A percentile compares a stretch with the other conserved stretches of the same genome.
These are phyloP conservation scores for Premnoplex brunnescens DNA, from an alignment of 2,797 vertebrate genomes.

Conservation along the genomic window DNA sequence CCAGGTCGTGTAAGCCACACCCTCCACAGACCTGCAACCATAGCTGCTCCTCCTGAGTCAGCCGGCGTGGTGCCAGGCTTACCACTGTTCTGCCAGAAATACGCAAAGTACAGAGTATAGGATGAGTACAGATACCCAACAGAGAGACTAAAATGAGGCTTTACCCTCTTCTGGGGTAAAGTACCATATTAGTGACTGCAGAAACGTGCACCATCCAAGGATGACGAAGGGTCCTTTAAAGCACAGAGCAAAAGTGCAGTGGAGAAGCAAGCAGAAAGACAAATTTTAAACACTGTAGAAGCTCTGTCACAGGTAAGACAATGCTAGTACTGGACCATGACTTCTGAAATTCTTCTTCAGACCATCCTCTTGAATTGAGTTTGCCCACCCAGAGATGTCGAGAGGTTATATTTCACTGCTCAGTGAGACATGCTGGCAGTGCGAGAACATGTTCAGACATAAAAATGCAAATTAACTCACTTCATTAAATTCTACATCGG, in stretches of 20 bases:
- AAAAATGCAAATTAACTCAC: not conserved
- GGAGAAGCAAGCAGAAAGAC: not conserved
- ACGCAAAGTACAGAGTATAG: not conserved
- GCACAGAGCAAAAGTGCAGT: not conserved
- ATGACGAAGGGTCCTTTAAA: not conserved
- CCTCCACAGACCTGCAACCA: not conserved
- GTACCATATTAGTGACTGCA: rapidly evolving
- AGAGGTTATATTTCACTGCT: not conserved
- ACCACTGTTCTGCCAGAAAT: not conserved
- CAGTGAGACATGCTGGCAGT: not conserved
- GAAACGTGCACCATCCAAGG: rapidly evolving
- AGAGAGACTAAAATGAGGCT: not conserved
- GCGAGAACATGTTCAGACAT: not conserved
- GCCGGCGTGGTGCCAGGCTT: rapidly evolving
- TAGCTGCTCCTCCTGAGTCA: not conserved
- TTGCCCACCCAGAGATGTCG: not conserved
- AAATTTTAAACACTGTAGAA: not conserved
- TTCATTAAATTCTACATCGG: not conserved
- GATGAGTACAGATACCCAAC: not conserved
- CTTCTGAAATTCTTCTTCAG: not conserved
- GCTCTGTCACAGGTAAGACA: not conserved
- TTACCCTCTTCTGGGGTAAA: not conserved
- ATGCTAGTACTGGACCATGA: not conserved
- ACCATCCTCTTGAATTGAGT: not conserved
- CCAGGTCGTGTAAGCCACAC: rapidly evolving